Conservation (phyloP, 1,140 invertebrate genomes). For the Meloidogyne chitwoodi region DNA sequence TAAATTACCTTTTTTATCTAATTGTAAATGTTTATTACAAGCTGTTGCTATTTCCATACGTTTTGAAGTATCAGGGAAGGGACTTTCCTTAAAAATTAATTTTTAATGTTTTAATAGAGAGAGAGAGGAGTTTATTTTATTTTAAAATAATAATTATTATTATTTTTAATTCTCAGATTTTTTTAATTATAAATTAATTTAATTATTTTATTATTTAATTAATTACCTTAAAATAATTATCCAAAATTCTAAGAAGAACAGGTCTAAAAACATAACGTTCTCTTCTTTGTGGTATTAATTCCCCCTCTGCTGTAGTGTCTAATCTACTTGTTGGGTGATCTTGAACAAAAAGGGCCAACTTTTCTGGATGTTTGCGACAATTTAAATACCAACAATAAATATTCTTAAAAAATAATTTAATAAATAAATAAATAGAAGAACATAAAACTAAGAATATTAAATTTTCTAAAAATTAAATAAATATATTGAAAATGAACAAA, state of each 20-base stretch:
- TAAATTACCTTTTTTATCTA: slow-evolving; percentile 50
- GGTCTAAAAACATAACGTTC: slow-evolving; percentile 59
- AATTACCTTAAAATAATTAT: slow-evolving; percentile 41
- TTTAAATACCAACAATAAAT: slow-evolving; percentile 59
- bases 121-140: no score
- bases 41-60: slow-evolving; percentile 51
- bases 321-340: slow-evolving; percentile 48
- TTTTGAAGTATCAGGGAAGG: slow-evolving; percentile 50
- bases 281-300: slow-evolving; percentile 54
- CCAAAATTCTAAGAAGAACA: slow-evolving; percentile 48
- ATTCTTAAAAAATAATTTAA: slow-evolving; percentile 30
- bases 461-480: no score
- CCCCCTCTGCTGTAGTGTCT: slow-evolving; percentile 57
- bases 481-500: no score
- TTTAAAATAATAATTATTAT: no score
- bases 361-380: slow-evolving; percentile 51
- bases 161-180: no score
- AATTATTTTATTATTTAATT: background rate
- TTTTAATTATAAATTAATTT: no score
- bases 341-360: slow-evolving; percentile 46
- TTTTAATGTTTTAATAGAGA: slow-evolving; percentile 12
- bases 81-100: background rate
- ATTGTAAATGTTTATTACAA: slow-evolving; percentile 48
- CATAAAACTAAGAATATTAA: no score
- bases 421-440: no score